phyloP scores from a whole-genome alignment of 1,140 invertebrate species.

The Solenopsis invicta region DNA sequence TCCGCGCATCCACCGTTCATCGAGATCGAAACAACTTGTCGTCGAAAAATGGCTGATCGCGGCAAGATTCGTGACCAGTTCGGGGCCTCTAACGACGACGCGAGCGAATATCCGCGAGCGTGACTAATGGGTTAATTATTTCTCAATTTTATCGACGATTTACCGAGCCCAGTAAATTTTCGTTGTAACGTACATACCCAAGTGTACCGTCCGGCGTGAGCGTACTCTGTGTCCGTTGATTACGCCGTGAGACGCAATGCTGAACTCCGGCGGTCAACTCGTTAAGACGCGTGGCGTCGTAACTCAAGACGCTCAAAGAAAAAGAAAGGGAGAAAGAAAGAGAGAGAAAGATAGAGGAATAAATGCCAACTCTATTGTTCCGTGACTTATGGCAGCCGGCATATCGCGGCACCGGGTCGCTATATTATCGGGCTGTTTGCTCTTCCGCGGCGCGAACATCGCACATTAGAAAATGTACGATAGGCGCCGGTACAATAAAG shows the following conservation, averaged over 20 bases:
- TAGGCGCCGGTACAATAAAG: slow-evolving; percentile 63
- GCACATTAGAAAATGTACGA: slow-evolving; percentile 40
- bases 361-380: slow-evolving; percentile 68
- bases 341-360: background rate
- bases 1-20: background rate
- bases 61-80: slow-evolving; percentile 41
- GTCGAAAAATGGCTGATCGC: background rate
- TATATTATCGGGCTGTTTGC: slow-evolving; percentile 69
- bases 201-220: background rate
- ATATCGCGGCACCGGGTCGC: slow-evolving; percentile 25
- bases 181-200: background rate
- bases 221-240: slow-evolving; percentile 56
- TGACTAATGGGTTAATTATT: slow-evolving; percentile 54
- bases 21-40: background rate
- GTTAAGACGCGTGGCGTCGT: slow-evolving; percentile 62
- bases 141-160: slow-evolving; percentile 52
- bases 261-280: slow-evolving; percentile 57
- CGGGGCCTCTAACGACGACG: slow-evolving; percentile 6
- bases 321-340: background rate
- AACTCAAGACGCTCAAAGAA: slow-evolving; percentile 54
- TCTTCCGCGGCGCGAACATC: slow-evolving; percentile 54
- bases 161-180: slow-evolving; percentile 47
- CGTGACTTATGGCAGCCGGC: slow-evolving; percentile 61
- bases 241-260: slow-evolving; percentile 21
- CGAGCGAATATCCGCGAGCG: slow-evolving; percentile 28